Evolutionary conservation across 1,140 invertebrate species (phyloP), one percentile per base, ranked within the genome.

Genomic region (Pseudomyrmex concolor): DNA sequence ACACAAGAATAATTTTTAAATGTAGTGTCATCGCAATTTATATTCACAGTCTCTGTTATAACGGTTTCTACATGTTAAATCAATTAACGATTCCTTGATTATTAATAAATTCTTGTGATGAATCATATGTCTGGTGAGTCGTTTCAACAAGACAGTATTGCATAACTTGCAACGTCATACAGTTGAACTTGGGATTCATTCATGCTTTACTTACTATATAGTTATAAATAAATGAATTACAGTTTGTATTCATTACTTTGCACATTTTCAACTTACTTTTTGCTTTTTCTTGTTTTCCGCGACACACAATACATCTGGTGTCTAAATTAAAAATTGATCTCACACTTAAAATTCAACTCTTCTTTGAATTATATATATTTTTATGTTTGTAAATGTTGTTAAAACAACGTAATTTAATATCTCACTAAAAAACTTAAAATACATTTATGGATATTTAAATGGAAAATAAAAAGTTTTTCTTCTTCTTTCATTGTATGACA

Each of bases 221-320:
- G 13, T 78, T 48, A 22, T 34, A 15, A 55, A 48, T 57, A 15
- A 55, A 48, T 57, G 15, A 25, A 48, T 48, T 43, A 34, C 59
- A 22, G 15, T 22, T 60, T n/a, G 66, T 70, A 22, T 45, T 80
- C 59, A 71, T 80, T 71, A 43, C 48, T 76, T 66, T 25, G 73
- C 66, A 71, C 51, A 12, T 80, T 80, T 80, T 80, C 54, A 80
- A 78, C 71, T 80, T 80, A 59, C 54, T 34, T 59, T 68, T 68
- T 51, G 51, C 19, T 15, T 78, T 48, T 71, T 57, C 51, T 68
- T 43, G 9, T 45, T 68, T 13, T 55, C 74, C 22, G 25, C 34
- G 22, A 15, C 19, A 3, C 43, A 19, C 10, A n/a, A 70, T 17
- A 48, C 45, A 45, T 10, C 2, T 13, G 62, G 34, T 22, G 17